phyloP scores from a whole-genome alignment of 2,888 invertebrate species.

The Elysia crispata region DNA sequence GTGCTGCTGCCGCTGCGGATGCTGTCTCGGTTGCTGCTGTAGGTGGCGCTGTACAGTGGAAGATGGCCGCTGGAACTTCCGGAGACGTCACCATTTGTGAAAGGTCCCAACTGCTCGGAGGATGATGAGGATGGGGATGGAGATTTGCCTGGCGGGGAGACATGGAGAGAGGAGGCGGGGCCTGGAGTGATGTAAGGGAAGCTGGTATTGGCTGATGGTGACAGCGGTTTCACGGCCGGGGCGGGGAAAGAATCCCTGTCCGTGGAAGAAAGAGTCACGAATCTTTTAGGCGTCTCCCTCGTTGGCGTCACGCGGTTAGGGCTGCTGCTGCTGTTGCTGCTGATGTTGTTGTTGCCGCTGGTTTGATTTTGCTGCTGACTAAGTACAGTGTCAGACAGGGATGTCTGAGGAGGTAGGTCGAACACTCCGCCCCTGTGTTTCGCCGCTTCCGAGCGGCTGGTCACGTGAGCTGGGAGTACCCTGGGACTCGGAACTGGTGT shows the following conservation, averaged over 20 bases:
- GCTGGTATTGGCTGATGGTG: not conserved
- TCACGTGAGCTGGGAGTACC: not conserved
- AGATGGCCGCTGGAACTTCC: not conserved
- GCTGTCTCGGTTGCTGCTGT: conserved; percentile 14
- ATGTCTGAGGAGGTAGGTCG: not conserved
- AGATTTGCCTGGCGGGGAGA: not conserved
- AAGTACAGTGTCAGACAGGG: too few species aligned
- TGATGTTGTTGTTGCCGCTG: conserved; percentile 32
- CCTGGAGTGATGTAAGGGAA: conserved; percentile 35
- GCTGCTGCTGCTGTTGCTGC: conserved; percentile 16
- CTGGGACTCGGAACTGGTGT: not conserved
- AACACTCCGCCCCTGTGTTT: conserved; percentile 39
- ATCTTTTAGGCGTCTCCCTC: conserved; percentile 20
- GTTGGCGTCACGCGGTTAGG: conserved; percentile 2
- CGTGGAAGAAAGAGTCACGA: conserved; percentile 34
- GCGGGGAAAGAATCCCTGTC: conserved; percentile 17
- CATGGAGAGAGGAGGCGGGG: not conserved
- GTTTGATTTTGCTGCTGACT: too few species aligned
- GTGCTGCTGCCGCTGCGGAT: not conserved
- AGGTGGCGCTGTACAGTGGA: not conserved
- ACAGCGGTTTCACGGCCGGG: conserved; percentile 37
- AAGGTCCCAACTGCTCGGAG: too few species aligned
- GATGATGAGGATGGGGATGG: too few species aligned
- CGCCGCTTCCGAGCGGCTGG: not conserved
- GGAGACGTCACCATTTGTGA: not conserved